Base-by-base conservation (phyloP, 53 echinoderm and acorn worm species). In the Antedon mediterranea region DNA sequence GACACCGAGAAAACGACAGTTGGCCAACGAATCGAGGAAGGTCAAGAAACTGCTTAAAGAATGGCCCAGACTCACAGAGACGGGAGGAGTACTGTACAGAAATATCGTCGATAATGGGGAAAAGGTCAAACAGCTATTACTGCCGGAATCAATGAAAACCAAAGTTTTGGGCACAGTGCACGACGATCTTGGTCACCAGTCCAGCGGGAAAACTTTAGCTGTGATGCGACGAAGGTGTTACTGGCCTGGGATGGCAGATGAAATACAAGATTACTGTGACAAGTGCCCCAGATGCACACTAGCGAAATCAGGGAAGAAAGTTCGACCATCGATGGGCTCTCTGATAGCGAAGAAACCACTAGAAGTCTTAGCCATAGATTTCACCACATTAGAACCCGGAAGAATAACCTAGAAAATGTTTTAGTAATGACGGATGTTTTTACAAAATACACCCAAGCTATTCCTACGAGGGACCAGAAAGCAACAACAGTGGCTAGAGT, bases 391-490 rank as follows among this genome's bases (percentile, higher is more conserved):
- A 0, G 80, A 82, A 28, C 84, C 82, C 0, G 78, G 84, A 28
- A 73, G 0, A 73, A 71, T 31, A 82, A 79, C 32, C 28, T 82
- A 0, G 89, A 89, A 75, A 89, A 86, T 33, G 83, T 89, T 9
- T 81, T 89, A 0, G 86, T 84, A 5, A 28, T 86, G 29, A 90
- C 90, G 0, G 87, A 83, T 43, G 87, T 87, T 30, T 83, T 83
- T 32, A 83, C 87, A 0, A 87, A 87, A 31, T 80, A 34, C 29
- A 87, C 87, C 0, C 80, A 83, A 33, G 87, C 87, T 7, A 72
- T 87, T 2, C 82, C 87, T 0, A 78, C 78, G 0, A 44, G 26
- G 18, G 87, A 86, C 72, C 87, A 83, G 43, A 75, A 72, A 32
- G 83, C 80, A 13, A 76, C 71, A 0, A 86, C 87, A 0, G 87